phyloP scores from a whole-genome alignment of 2,888 invertebrate species.

The Choreutis nemorana region DNA sequence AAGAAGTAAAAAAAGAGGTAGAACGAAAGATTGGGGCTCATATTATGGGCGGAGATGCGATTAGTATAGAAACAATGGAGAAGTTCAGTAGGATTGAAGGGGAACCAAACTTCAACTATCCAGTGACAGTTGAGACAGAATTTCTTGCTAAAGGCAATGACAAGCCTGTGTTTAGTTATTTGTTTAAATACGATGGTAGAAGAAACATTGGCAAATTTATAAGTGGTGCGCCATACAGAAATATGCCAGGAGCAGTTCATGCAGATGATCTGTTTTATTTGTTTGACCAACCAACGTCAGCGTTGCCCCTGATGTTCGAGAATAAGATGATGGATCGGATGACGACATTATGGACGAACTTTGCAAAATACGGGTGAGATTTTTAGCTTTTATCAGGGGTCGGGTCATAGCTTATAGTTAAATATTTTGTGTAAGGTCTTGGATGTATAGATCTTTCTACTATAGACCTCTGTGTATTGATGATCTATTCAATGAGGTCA shows the following conservation, averaged over 20 bases:
- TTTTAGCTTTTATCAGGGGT: too few species aligned
- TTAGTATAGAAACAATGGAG: constrained; percentile 22
- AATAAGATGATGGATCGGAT: constrained; percentile 30
- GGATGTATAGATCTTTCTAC: too few species aligned
- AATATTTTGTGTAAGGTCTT: too few species aligned
- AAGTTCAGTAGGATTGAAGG: constrained; percentile 35
- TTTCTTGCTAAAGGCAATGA: constrained; percentile 23
- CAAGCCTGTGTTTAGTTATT: constrained; percentile 31
- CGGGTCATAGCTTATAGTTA: too few species aligned
- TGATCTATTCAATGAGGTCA: too few species aligned
- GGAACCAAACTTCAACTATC: constrained; percentile 25
- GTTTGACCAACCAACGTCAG: constrained; percentile 27
- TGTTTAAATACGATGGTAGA: constrained; percentile 32
- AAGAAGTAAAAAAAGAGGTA: constrained; percentile 19
- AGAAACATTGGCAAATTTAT: constrained; percentile 27
- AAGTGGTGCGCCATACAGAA: constrained; percentile 15
- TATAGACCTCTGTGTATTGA: too few species aligned
- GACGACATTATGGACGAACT: constrained; percentile 44
- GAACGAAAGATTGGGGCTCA: constrained; percentile 27
- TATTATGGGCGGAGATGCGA: constrained; percentile 36
- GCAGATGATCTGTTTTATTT: constrained; percentile 45
- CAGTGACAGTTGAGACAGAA: constrained; percentile 32
- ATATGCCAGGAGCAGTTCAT: constrained; percentile 31
- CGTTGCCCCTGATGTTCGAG: constrained; percentile 24
- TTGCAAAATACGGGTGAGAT: constrained; percentile 31